These are phyloP conservation scores for Cryptocephalus primarius DNA, from an alignment of 2,888 invertebrate genomes.

Conservation along the genomic window DNA sequence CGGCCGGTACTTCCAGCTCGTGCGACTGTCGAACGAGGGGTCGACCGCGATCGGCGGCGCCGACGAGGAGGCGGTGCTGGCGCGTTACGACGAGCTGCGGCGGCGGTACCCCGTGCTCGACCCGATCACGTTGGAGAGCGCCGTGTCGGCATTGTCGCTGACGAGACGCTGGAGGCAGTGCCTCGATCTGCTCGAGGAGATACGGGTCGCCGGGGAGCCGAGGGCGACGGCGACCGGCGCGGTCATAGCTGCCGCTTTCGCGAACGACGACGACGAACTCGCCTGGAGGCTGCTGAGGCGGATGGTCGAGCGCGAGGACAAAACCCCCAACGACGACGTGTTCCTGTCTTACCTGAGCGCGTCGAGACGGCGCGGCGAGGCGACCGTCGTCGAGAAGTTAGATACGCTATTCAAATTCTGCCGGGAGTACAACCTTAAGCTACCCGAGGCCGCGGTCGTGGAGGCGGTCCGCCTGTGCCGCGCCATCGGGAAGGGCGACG, in stretches of 20 bases:
- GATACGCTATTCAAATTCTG: slow-evolving; percentile 49
- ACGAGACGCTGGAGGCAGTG: slow-evolving; percentile 55
- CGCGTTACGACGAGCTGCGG: slow-evolving; percentile 32
- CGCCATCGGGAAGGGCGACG: slow-evolving; percentile 4
- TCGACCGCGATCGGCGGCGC: no score
- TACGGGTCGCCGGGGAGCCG: slow-evolving; percentile 41
- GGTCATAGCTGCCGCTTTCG: slow-evolving; percentile 46
- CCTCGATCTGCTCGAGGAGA: slow-evolving; percentile 47
- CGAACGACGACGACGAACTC: slow-evolving; percentile 43
- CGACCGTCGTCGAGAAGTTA: slow-evolving; percentile 31
- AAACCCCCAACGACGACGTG: slow-evolving; percentile 7
- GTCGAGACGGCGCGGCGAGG: slow-evolving; percentile 12
- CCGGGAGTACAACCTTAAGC: slow-evolving; percentile 38
- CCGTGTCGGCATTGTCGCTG: slow-evolving; percentile 51
- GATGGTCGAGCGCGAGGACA: slow-evolving; percentile 38
- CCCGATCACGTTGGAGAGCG: slow-evolving; percentile 44
- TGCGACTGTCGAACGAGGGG: no score
- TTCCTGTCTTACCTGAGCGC: slow-evolving; percentile 14
- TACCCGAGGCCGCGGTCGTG: slow-evolving; percentile 29
- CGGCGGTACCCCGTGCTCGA: slow-evolving; percentile 49
- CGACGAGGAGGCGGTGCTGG: no score
- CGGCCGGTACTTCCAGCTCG: slow-evolving; percentile 41
- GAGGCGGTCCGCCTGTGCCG: slow-evolving; percentile 9
- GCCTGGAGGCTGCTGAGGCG: slow-evolving; percentile 52
- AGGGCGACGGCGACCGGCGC: slow-evolving; percentile 41